Evolutionary conservation across 2,888 invertebrate species (phyloP), one percentile per base, ranked within the genome.

Genomic region (Ochlodes sylvanus): DNA sequence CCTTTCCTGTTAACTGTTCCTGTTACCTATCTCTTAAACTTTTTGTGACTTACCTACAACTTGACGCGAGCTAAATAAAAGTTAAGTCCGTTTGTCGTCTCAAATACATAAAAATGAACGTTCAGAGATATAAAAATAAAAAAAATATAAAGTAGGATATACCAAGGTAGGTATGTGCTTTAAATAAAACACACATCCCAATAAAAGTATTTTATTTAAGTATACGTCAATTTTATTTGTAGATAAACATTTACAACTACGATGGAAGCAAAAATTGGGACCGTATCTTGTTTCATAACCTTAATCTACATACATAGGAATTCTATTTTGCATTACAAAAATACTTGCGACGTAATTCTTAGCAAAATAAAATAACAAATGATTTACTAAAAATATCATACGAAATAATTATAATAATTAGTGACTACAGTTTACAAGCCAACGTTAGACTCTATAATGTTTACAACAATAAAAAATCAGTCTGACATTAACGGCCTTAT

Each of bases 241-340:
- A 76, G 83, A 56, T 89, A 88, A 84, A 87, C 83, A 85, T 86
- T 88, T 90, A 90, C 82, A 87, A 83, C 85, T 81, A 82, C 78
- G 73, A 84, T 91, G 92, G 92, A 92, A 92, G 92, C 92, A 87
- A 87, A 80, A 77, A 81, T 89, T 86, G 89, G 90, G 89, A 88
- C 89, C 82, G 66, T 63, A 47, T 62, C 21, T 56, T 42, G 42
- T 58, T 55, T 60, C 54, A 42, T 17, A 58, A 68, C 63, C 75
- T 77, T 75, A 75, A 68, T 72, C 71, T 56, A 72, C 69, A 19
- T 65, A 75, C 75, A 69, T 72, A 75, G 72, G 73, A 73, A 72
- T 79, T 78, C 72, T 77, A 76, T 72, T 78, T 75, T 77, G 69
- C 60, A 75, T 60, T 79, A 81, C 70, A 73, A 76, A 75, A 73